Base-by-base conservation (phyloP, 2,888 invertebrate genomes). In the Rotaria sp. region DNA sequence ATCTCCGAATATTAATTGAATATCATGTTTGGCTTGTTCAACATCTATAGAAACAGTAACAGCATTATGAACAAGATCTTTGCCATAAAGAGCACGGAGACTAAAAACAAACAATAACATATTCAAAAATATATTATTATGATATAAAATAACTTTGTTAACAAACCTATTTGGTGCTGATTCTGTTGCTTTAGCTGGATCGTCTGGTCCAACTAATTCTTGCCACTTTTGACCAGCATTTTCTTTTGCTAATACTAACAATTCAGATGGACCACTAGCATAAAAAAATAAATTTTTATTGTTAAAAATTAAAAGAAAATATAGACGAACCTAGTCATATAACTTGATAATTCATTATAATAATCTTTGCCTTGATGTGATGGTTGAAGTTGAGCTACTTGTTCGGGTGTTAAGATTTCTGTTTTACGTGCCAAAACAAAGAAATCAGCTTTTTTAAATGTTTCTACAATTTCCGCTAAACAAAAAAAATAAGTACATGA, bases 161-260 rank as follows among this genome's bases (percentile, higher is more conserved):
- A 8, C 35, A 74, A 26, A 91, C 91, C 89, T 88, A 5, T 89
- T 89, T 84, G 90, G 90, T 50, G 88, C 88, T 35, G 88, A 88
- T 85, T 89, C 89, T 87, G 89, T 90, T 7, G 91, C 91, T 74
- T 89, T 86, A 30, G 88, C 87, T 85, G 91, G 90, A 87, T 90
- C 90, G 75, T 89, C 89, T 15, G 89, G 89, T 74, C 90, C 90
- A 80, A 90, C 89, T 50, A 89, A 50, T 15, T 88, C 86, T 86
- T 90, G 87, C 90, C 90, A 90, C 38, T 89, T 90, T n/a, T 88
- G 88, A 15, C 90, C 89, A 59, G 90, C 90, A 87, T 88, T 89
- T 88, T 90, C 89, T 87, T 89, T 85, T 24, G 90, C 89, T 55
- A 90, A 88, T 85, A 90, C 90, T 89, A 90, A 89, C 87, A 90